Evolutionary conservation across 2,888 invertebrate genomes (phyloP).

Genomic region (Rotaria macrura): DNA sequence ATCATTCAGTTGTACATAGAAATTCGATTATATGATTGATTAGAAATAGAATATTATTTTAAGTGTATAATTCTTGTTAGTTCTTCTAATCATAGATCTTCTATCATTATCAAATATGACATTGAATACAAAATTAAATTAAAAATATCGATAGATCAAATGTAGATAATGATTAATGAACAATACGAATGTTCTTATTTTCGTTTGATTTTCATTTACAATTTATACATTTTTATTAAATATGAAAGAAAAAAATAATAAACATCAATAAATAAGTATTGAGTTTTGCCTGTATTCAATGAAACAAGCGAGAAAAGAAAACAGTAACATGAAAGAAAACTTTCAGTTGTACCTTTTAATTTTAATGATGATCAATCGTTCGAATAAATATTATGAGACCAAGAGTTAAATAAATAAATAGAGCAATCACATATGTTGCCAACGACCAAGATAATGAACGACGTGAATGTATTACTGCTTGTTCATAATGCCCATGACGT

Average conservation of each 20-base stretch:
- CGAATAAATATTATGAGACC: background rate
- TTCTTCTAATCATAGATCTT: too few relatives aligned
- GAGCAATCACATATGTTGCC: background rate
- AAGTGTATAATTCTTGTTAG: too few relatives aligned
- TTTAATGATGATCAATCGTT: background rate
- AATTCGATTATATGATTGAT: too few relatives aligned
- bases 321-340: background rate
- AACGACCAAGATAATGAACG: background rate
- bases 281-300: background rate
- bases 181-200: too few relatives aligned
- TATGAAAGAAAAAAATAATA: background rate
- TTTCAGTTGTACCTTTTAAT: background rate
- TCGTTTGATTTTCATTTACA: too few relatives aligned
- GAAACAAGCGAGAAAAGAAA: background rate
- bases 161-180: too few relatives aligned
- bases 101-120: too few relatives aligned
- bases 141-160: too few relatives aligned
- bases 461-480: background rate
- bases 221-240: background rate
- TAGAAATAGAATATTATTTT: too few relatives aligned
- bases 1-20: too few relatives aligned
- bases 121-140: too few relatives aligned
- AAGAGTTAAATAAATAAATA: background rate
- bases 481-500: background rate
- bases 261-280: background rate